A percentile compares a stretch with the other conserved stretches of the same genome.
Conservation (phyloP, 1,140 invertebrate species). For the Chlorops oryzae region DNA sequence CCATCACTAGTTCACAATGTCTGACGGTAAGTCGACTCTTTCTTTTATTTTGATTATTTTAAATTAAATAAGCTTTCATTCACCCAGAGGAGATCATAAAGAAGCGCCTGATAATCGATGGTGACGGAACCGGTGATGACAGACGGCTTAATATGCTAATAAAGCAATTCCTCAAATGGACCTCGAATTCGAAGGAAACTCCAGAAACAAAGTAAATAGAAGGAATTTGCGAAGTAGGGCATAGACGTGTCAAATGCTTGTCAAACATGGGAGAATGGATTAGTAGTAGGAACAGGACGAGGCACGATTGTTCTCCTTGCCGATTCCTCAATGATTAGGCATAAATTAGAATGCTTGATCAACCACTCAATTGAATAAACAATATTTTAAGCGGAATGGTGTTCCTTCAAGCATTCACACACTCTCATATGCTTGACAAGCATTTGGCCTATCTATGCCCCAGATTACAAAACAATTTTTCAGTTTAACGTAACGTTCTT, state of each 20-base stretch:
- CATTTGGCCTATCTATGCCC: background rate
- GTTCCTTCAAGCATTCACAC: background rate
- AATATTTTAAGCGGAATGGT: background rate
- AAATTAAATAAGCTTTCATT: background rate
- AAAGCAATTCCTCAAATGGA: conserved; percentile 87
- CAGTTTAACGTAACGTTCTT: background rate
- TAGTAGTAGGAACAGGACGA: no score
- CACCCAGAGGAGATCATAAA: conserved; percentile 82
- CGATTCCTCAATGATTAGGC: no score
- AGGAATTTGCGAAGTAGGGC: conserved; percentile 6
- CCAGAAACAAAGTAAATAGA: conserved; percentile 69
- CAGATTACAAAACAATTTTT: background rate
- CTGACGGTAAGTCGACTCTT: conserved; percentile 27
- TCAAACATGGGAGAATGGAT: no score
- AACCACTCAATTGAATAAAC: background rate
- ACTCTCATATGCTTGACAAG: background rate
- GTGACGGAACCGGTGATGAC: conserved; percentile 93
- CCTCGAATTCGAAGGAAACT: conserved; percentile 61
- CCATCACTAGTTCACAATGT: no score
- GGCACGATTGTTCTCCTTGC: no score
- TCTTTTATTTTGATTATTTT: background rate
- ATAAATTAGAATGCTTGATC: background rate
- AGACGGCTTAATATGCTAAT: conserved; percentile 77
- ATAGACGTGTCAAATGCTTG: no score
- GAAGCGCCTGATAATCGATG: conserved; percentile 83